A percentile compares a stretch with the other conserved stretches of the same genome.
Conservation (phyloP, 2,888 invertebrate species). For the Xanthostigma xanthostigma region DNA sequence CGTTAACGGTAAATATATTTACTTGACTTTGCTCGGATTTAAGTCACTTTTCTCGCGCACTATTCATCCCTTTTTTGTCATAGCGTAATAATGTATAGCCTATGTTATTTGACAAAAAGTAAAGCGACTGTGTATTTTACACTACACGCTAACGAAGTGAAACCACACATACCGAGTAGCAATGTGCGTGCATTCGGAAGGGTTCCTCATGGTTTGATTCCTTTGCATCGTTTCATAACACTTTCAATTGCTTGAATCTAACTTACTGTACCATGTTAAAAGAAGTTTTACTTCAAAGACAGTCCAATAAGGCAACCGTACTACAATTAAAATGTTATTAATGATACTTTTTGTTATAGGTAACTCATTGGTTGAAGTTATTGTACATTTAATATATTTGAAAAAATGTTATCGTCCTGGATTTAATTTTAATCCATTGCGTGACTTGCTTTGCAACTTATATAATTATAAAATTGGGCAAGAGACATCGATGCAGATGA, state of each 20-base stretch:
- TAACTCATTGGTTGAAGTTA: conserved; percentile 23
- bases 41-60: too few species aligned
- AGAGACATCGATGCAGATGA: not conserved
- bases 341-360: conserved; percentile 19
- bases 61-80: not conserved
- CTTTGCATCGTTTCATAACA: too few species aligned
- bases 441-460: conserved; percentile 22
- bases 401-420: conserved; percentile 18
- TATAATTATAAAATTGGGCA: conserved; percentile 26
- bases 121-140: too few species aligned
- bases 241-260: too few species aligned
- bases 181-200: too few species aligned
- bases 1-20: conserved; percentile 17
- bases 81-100: not conserved
- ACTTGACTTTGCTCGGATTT: not conserved
- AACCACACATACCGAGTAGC: too few species aligned
- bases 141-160: too few species aligned
- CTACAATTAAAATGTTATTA: not conserved
- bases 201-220: too few species aligned
- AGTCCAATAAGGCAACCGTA: not conserved
- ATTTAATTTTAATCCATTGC: conserved; percentile 22
- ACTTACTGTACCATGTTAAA: too few species aligned
- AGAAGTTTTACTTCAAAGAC: too few species aligned
- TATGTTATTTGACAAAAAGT: too few species aligned
- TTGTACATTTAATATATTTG: conserved; percentile 25